Percentiles rank a stretch among this genome's conserved stretches.
These are phyloP conservation scores for Ephestia elutella DNA, from an alignment of 1,140 invertebrate species.

Conservation along the genomic window DNA sequence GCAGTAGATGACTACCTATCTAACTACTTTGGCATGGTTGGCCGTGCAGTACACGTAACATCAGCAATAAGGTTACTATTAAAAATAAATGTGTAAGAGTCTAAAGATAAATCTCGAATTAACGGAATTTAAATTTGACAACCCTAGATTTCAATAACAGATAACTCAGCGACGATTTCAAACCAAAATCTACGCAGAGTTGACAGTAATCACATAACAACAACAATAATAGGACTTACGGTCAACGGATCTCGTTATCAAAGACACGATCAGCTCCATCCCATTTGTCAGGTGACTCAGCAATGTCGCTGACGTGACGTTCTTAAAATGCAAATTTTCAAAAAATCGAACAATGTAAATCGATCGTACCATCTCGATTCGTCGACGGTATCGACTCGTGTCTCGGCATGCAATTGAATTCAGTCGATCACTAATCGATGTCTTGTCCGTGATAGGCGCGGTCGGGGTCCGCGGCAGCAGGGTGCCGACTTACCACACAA, in stretches of 20 bases:
- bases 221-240: constrained; percentile 68
- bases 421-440: constrained; percentile 74
- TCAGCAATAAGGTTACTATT: no score
- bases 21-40: no score
- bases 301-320: constrained; percentile 69
- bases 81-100: no score
- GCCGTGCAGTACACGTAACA: no score
- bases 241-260: constrained; percentile 65
- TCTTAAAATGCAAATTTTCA: constrained; percentile 73
- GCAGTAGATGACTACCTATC: no score
- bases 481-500: constrained; percentile 74
- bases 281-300: constrained; percentile 73
- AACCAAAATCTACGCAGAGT: constrained; percentile 39
- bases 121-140: no score
- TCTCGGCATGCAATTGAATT: constrained; percentile 72
- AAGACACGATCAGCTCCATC: constrained; percentile 56
- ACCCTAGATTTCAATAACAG: background rate
- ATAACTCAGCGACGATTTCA: constrained; percentile 23
- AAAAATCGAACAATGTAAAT: constrained; percentile 70
- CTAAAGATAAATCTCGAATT: no score
- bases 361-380: constrained; percentile 62
- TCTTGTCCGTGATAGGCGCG: constrained; percentile 70
- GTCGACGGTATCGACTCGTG: constrained; percentile 63
- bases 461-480: constrained; percentile 70
- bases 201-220: constrained; percentile 72